Evolutionary conservation across 2,797 vertebrate species (phyloP), one percentile per base, ranked within the genome.

Genomic region (Amphiprion clarkii): DNA sequence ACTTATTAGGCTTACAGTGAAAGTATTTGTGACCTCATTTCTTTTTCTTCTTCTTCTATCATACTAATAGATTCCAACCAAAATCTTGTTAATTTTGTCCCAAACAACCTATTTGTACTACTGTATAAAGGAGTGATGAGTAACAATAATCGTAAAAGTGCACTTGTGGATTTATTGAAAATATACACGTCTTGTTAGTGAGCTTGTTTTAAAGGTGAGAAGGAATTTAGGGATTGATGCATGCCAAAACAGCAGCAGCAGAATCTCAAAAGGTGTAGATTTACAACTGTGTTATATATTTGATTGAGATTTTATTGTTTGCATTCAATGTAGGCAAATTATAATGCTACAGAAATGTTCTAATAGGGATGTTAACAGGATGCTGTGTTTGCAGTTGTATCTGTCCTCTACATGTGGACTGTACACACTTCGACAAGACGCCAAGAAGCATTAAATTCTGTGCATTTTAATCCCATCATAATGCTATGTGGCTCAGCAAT

Each of bases 401-500:
- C 21, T 36, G 8, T 36, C n/a, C 27, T 54, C n/a, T 29, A 31
- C 23, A 57, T 39, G 9, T 59, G 6, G 12, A 66, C 19, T 11
- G 27, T 59, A 11, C 16, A 12, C 29, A 64, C 14, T 25, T 62
- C 31, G 59, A 33, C 31, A 63, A 12, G 48, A 19, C 36, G 8
- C 25, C 27, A 63, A 52, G 25, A 54, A 51, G 17, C 9, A 6
- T 61, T 64, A 5, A n/a, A 44, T 42, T 55, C 1, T 42, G 10
- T 46, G 27, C 4, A 48, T 80, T 54, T 75, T 80, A 80, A 82
- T 76, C 51, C 57, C 44, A 71, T 72, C 31, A 57, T 44, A 46
- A 71, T 48, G 64, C 66, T 58, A 25, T 4, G 0, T 46, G 14
- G 42, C 55, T 68, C 67, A 81, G 78, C 67, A 25, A 13, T 49